Base-by-base conservation (phyloP, 2,113 vertebrate genomes). In the Forbesichthys papilliferus region DNA sequence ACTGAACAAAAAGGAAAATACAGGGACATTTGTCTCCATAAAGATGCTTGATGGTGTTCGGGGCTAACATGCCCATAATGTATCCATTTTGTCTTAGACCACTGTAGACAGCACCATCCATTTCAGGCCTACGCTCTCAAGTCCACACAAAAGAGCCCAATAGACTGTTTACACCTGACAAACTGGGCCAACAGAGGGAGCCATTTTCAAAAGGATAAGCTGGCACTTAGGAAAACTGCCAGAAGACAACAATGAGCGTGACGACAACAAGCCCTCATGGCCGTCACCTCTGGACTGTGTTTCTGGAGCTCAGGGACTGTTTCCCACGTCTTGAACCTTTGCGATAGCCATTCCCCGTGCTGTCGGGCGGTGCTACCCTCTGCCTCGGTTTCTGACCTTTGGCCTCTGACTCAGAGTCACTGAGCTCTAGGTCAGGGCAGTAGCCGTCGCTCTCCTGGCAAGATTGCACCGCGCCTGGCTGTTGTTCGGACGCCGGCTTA, bases 361-460 rank as follows among this genome's bases (percentile, higher is more conserved):
- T 88, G 61, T 78, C 90, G 63, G 69, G 87, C 88, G 61, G 87
- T 82, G 83, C 85, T 82, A 86, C 88, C 78, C 76, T 86, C 69
- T 85, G 86, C 77, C 90, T 93, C 36, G 93, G 91, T 79, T 90
- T 93, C 73, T 89, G 93, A 58, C 93, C 95, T 78, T 94, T 96
- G 34, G 94, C 92, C 83, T 99, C 97, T 0, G 94, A 91, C 81
- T 99, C 97, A 0, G 97, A 98, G 91, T 99, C 98, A 78, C 98
- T 99, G 48, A 96, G 93, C 84, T 99, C 97, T 71, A 96, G 85
- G 85, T 99, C 98, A 0, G 98, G 98, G 79, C 96, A 98, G 88
- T 99, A 99, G 0, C 98, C 98, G 1, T 99, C 98, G 0, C 94
- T 97, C 82, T 99, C 97, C 81, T 96, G 96, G 88, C 94, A 95